These are phyloP conservation scores for Drosophila borborema DNA, from an alignment of 2,888 invertebrate species.

Conservation along the genomic window DNA sequence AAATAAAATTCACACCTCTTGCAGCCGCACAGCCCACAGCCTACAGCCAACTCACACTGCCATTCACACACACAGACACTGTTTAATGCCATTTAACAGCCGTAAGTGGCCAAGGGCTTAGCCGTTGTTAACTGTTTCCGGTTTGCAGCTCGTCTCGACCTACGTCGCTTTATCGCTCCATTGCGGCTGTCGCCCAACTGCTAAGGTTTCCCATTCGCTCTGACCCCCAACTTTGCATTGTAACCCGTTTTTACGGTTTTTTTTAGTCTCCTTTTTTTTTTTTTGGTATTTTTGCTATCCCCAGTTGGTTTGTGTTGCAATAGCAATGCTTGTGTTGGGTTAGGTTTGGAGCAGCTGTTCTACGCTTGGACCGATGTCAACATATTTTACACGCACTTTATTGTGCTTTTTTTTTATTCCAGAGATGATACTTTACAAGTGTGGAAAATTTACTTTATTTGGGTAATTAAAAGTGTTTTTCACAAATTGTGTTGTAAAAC, in stretches of 20 bases:
- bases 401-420: constrained; percentile 19
- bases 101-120: constrained; percentile 74
- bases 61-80: background rate
- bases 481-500: background rate
- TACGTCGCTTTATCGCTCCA: constrained; percentile 17
- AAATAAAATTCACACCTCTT: constrained; percentile 43
- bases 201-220: constrained; percentile 58
- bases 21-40: constrained; percentile 2
- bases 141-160: constrained; percentile 60
- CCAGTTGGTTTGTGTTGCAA: constrained; percentile 28
- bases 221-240: constrained; percentile 56
- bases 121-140: constrained; percentile 76
- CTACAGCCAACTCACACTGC: too few species aligned
- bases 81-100: constrained; percentile 73
- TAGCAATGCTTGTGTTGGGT: constrained; percentile 35
- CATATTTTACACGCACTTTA: constrained; percentile 32
- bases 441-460: constrained; percentile 2
- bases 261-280: constrained; percentile 8
- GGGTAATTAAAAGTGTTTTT: constrained; percentile 4
- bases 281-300: constrained; percentile 2
- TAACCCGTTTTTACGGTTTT: constrained; percentile 30
- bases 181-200: constrained; percentile 30
- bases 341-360: constrained; percentile 32
- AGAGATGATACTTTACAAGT: constrained; percentile 1
- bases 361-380: background rate